These are phyloP conservation scores for Aspidoscelis tigris DNA, from an alignment of 2,113 vertebrate genomes.

Conservation along the genomic window DNA sequence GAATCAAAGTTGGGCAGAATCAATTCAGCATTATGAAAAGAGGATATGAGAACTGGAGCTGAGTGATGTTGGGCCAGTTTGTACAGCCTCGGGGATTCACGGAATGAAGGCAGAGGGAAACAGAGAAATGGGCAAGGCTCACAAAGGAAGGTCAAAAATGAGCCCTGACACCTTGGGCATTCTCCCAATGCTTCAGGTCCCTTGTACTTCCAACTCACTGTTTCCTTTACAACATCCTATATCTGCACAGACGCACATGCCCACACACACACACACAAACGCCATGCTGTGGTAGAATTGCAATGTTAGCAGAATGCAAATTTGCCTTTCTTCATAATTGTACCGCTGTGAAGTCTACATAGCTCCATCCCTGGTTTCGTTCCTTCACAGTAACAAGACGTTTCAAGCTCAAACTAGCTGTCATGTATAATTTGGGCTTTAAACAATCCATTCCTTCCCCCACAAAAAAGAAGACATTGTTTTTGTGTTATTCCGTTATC, in stretches of 20 bases:
- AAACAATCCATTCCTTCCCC: too few species aligned
- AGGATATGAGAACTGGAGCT: slow-evolving; percentile 79
- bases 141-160: slow-evolving; percentile 82
- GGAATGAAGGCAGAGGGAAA: slow-evolving; percentile 81
- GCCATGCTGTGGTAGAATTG: slow-evolving; percentile 62
- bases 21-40: slow-evolving; percentile 86
- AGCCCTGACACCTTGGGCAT: slow-evolving; percentile 81
- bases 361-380: slow-evolving; percentile 57
- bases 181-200: slow-evolving; percentile 78
- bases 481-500: too few species aligned
- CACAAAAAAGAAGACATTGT: background rate
- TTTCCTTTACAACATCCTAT: slow-evolving; percentile 65
- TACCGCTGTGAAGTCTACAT: slow-evolving; percentile 50
- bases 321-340: slow-evolving; percentile 61
- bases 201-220: slow-evolving; percentile 75
- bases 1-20: slow-evolving; percentile 87
- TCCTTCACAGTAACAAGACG: slow-evolving; percentile 29
- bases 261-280: rapidly evolving
- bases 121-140: slow-evolving; percentile 73
- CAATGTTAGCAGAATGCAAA: slow-evolving; percentile 61
- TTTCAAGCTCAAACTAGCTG: slow-evolving; percentile 11
- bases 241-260: background rate
- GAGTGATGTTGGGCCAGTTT: slow-evolving; percentile 90
- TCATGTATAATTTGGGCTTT: slow-evolving; percentile 44
- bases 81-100: slow-evolving; percentile 82